Percentiles rank a stretch among this genome's conserved stretches.
phyloP scores from a whole-genome alignment of 1,140 invertebrate species.

The Achatina immaculata region DNA sequence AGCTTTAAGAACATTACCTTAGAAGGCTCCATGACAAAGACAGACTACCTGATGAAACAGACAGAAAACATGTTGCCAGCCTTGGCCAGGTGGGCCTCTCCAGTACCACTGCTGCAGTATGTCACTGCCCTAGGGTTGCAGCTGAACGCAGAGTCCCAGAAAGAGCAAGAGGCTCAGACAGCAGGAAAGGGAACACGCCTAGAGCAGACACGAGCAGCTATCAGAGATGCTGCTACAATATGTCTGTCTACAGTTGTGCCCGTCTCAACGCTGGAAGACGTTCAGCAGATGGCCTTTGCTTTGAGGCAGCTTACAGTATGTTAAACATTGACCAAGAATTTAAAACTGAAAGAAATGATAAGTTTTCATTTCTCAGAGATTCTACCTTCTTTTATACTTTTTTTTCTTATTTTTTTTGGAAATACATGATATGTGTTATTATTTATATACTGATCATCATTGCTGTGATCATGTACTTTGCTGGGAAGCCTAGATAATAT shows the following conservation, averaged over 20 bases:
- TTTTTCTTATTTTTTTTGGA: too few relatives aligned
- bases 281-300: constrained; percentile 54
- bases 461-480: too few relatives aligned
- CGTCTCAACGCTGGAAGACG: constrained; percentile 47
- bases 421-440: too few relatives aligned
- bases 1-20: background rate
- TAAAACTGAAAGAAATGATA: background rate
- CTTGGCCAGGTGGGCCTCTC: constrained; percentile 55
- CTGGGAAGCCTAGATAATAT: too few relatives aligned
- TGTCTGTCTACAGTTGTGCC: constrained; percentile 43
- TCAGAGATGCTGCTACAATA: constrained; percentile 53
- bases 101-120: constrained; percentile 55
- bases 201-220: constrained; percentile 40
- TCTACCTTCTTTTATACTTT: too few relatives aligned
- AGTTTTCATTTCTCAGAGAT: too few relatives aligned
- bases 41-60: constrained; percentile 47
- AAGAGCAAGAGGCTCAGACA: background rate
- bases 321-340: too few relatives aligned
- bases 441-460: too few relatives aligned
- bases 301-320: constrained; percentile 57
- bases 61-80: constrained; percentile 42
- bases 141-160: constrained; percentile 54
- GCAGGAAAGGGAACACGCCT: background rate
- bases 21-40: constrained; percentile 32
- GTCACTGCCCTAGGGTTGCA: constrained; percentile 51